phyloP scores from a whole-genome alignment of 2,888 invertebrate species.

The Lysandra bellargus region DNA sequence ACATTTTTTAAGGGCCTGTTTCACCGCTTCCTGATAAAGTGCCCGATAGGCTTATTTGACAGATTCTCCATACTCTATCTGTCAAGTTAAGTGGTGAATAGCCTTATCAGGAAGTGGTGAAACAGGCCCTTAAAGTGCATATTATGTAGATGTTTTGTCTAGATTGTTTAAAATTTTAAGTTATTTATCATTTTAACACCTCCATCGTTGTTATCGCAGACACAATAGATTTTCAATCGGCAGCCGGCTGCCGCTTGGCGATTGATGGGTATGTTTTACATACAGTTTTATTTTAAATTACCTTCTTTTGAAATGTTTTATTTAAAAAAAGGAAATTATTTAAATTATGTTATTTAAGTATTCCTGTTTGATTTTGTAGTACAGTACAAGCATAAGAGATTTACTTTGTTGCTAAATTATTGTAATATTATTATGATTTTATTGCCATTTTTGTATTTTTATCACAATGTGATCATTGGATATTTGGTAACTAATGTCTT shows the following conservation, averaged over 20 bases:
- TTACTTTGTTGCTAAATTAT: background rate
- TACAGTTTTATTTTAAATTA: background rate
- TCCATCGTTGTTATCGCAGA: no score
- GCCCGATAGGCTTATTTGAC: no score
- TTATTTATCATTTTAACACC: background rate
- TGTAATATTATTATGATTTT: background rate
- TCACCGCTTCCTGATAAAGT: no score
- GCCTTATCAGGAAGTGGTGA: no score
- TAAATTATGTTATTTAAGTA: background rate
- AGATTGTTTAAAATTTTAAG: constrained; percentile 2
- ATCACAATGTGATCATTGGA: background rate
- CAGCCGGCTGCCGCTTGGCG: no score
- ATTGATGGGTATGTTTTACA: background rate
- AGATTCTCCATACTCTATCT: no score
- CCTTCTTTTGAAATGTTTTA: no score
- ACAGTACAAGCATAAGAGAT: background rate
- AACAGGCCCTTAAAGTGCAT: no score
- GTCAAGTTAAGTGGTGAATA: no score
- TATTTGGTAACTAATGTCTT: background rate
- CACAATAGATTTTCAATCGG: no score
- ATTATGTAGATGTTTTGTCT: background rate
- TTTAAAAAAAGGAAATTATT: background rate
- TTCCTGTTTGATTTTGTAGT: background rate
- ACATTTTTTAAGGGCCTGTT: background rate
- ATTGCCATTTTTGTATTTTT: constrained; percentile 8